Conservation (phyloP, 1,140 invertebrate genomes). For the Microplitis mediator region DNA sequence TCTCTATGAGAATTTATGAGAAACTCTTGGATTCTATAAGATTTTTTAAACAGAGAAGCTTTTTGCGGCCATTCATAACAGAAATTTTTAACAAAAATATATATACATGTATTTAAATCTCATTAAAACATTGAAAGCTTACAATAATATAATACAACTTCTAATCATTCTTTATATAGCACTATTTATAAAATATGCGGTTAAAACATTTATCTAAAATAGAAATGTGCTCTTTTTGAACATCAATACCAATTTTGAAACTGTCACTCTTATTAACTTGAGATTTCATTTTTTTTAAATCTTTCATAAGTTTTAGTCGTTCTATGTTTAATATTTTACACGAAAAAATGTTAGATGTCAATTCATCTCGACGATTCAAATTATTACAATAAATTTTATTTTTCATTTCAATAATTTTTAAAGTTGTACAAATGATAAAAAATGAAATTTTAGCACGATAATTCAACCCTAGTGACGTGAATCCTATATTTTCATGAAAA, state of each 20-base stretch:
- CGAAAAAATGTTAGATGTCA: slow-evolving; percentile 33
- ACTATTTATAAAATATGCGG: background rate
- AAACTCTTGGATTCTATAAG: too few species aligned
- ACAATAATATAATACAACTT: too few species aligned
- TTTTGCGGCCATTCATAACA: too few species aligned
- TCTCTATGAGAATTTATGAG: too few species aligned
- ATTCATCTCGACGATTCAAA: slow-evolving; percentile 43
- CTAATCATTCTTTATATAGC: too few species aligned
- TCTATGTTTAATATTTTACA: slow-evolving; percentile 44
- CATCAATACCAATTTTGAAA: slow-evolving; percentile 45
- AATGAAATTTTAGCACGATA: slow-evolving; percentile 59
- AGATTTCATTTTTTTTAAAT: slow-evolving; percentile 41
- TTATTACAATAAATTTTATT: slow-evolving; percentile 48
- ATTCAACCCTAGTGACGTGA: slow-evolving; percentile 64
- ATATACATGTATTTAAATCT: too few species aligned
- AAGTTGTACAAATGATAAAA: slow-evolving; percentile 47
- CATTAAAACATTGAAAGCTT: too few species aligned
- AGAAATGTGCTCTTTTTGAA: slow-evolving; percentile 49
- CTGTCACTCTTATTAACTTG: slow-evolving; percentile 33
- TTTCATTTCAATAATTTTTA: slow-evolving; percentile 42
- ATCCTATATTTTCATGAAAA: slow-evolving; percentile 62
- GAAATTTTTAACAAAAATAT: too few species aligned
- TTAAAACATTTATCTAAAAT: slow-evolving; percentile 36
- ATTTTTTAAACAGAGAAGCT: too few species aligned
- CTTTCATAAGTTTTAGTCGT: slow-evolving; percentile 32